Base-by-base conservation (phyloP, 2,888 invertebrate genomes). In the Acronicta psi region DNA sequence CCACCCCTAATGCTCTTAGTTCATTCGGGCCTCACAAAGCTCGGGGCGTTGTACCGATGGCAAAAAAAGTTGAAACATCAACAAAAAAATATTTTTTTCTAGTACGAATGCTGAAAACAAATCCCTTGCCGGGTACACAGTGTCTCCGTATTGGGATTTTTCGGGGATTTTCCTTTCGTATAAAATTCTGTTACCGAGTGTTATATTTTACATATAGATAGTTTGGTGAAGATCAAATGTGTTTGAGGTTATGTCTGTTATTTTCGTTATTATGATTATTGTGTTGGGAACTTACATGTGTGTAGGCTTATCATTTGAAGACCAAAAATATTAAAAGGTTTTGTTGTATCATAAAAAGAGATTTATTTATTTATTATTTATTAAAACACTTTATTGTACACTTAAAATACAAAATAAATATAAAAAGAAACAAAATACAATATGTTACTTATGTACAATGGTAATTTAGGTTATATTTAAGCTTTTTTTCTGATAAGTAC, bases 1-100 rank as follows among this genome's bases (percentile, higher is more conserved):
- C 59, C 82, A 82, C 55, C 81, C 81, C 75, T 85, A 83, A 82
- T 78, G 69, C 76, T 68, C 73, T 79, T 73, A 80, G 75, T 78
- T 73, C 75, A 67, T 72, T 73, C 80, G 68, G 68, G 79, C 63
- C 76, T 79, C 69, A 78, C 80, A 81, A 75, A 85, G 80, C 80
- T 61, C 18, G 71, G 40, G 50, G 71, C 71, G 61, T 77, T 80
- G 84, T 81, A 76, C 75, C 68, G 51, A 59, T 62, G 68, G 66
- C 55, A 79, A 82, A 82, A 65, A 82, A 81, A 67, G 58, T 77
- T 57, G 66, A 71, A 78, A 80, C 69, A 69, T 65, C 53, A 65
- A 70, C 68, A 75, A 69, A 75, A 78, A 72, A 66, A 62, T 54
- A 64, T 73, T 73, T 77, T 75, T 66, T 75, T 61, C 38, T 55